Conservation (phyloP, 2,797 vertebrate genomes). For the Pangasius sanitwongsei region DNA sequence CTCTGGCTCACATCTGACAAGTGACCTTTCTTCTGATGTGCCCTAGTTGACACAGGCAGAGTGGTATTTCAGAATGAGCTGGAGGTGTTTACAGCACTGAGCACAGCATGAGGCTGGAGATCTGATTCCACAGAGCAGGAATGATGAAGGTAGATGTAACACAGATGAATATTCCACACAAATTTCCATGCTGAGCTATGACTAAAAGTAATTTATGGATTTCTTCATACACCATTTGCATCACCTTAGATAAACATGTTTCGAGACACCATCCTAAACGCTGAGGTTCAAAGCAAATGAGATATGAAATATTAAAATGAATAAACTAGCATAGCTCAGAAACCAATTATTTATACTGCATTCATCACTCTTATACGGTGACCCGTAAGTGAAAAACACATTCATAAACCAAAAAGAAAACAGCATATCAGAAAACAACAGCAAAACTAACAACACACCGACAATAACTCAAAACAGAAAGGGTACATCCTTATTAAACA, state of each 20-base stretch:
- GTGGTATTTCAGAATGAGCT: slow-evolving; percentile 37
- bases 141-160: neutral
- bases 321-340: neutral
- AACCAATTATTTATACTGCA: neutral
- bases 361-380: neutral
- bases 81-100: neutral
- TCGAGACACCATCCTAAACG: neutral
- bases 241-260: neutral
- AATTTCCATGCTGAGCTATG: neutral
- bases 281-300: neutral
- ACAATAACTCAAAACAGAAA: neutral
- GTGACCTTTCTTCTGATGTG: slow-evolving; percentile 50
- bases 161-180: neutral
- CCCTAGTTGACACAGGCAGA: neutral
- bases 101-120: neutral
- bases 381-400: neutral
- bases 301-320: slow-evolving; percentile 18
- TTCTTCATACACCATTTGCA: neutral
- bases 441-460: too few relatives aligned
- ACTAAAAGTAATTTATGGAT: neutral
- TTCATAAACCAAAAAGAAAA: neutral
- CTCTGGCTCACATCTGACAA: slow-evolving; percentile 26
- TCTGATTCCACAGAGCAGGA: neutral
- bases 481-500: neutral
- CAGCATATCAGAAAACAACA: neutral